Evolutionary conservation across 2,888 invertebrate species (phyloP).

Genomic region (Perizoma flavofasciatum): DNA sequence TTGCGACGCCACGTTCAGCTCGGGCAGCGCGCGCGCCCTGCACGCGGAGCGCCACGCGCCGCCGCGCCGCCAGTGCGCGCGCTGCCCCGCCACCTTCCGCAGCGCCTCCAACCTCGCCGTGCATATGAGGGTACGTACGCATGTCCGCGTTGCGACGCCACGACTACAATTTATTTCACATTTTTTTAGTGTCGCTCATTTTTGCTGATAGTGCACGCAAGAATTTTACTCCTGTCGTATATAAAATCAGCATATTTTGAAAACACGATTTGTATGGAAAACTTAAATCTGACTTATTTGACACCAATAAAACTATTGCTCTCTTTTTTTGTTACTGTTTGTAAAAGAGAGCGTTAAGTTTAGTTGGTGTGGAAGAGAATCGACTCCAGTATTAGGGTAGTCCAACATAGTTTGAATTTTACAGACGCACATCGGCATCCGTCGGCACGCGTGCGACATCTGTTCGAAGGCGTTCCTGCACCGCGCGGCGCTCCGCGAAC

Average conservation of each 20-base stretch:
- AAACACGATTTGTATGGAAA: too few species aligned
- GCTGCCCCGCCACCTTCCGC: not conserved
- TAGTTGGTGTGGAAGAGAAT: too few species aligned
- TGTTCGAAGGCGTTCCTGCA: constrained; percentile 6
- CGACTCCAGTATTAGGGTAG: too few species aligned
- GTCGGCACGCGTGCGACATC: not conserved
- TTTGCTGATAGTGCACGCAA: too few species aligned
- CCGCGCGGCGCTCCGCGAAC: not conserved
- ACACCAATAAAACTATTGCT: too few species aligned
- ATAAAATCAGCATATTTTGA: too few species aligned
- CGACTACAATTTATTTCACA: not conserved
- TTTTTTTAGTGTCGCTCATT: too few species aligned
- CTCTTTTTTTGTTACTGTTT: too few species aligned
- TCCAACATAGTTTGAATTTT: not conserved
- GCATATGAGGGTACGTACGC: not conserved
- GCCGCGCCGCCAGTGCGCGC: not conserved
- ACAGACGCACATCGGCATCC: constrained; percentile 4
- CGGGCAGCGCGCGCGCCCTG: not conserved
- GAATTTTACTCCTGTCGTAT: too few species aligned
- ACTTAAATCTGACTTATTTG: too few species aligned
- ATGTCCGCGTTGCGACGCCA: too few species aligned
- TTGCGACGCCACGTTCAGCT: not conserved
- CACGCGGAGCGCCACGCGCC: constrained; percentile 3
- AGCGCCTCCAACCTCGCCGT: constrained; percentile 2
- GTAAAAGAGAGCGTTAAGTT: too few species aligned